Percentiles rank a stretch among this genome's conserved stretches.
Evolutionary conservation across 2,797 vertebrate genomes (phyloP).

Genomic region (Jordanella pulchra): DNA sequence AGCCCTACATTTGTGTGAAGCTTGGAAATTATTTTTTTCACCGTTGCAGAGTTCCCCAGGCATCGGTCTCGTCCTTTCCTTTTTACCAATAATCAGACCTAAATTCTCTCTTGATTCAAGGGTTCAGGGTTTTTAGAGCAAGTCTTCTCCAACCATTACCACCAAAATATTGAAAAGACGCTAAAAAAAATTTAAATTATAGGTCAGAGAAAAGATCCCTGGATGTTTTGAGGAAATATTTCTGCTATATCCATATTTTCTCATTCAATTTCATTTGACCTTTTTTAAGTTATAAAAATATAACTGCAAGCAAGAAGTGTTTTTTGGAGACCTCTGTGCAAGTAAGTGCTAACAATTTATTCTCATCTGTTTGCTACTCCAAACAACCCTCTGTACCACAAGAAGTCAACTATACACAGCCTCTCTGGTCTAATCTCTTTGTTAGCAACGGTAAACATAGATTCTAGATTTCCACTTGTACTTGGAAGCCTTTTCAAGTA

Average conservation of each 20-base stretch:
- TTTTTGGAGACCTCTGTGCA: constrained; percentile 25
- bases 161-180: too few species aligned
- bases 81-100: too few species aligned
- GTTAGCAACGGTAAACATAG: constrained; percentile 44
- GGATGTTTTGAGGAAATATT: too few species aligned
- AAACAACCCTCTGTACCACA: constrained; percentile 50
- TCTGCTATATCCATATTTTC: background rate
- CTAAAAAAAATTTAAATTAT: too few species aligned
- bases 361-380: constrained; percentile 59
- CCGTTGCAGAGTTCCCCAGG: too few species aligned
- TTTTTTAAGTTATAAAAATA: constrained; percentile 14
- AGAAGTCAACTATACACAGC: constrained; percentile 51
- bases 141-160: too few species aligned
- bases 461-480: constrained; percentile 21
- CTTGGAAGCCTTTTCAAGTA: constrained; percentile 13
- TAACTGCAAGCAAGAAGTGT: background rate
- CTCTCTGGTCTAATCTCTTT: constrained; percentile 44
- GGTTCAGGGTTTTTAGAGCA: too few species aligned
- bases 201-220: too few species aligned
- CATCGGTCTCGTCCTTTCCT: too few species aligned
- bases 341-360: constrained; percentile 43
- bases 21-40: too few species aligned
- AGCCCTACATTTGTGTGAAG: too few species aligned
- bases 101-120: too few species aligned
- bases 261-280: constrained; percentile 3